Conservation (phyloP, 1,140 invertebrate genomes). For the Meteorus sp. region DNA sequence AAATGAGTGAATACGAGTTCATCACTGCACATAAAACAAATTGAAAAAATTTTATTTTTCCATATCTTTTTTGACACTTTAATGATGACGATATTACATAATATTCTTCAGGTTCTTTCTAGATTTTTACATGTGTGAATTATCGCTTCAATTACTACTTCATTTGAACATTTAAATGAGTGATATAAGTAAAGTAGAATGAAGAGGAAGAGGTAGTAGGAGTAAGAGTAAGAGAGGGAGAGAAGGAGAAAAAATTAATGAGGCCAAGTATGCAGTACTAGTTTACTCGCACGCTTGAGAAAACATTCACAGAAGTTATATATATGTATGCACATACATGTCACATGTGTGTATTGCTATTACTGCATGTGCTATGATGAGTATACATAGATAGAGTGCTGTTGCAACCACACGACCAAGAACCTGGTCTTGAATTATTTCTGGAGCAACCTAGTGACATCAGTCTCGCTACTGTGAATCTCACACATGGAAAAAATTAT, state of each 20-base stretch:
- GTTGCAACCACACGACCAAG: constrained; percentile 4
- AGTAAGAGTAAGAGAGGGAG: too few relatives aligned
- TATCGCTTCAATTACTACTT: too few relatives aligned
- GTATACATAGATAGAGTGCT: background rate
- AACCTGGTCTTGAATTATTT: constrained; percentile 19
- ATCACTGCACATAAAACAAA: background rate
- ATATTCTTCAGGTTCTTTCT: too few relatives aligned
- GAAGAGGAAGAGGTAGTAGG: background rate
- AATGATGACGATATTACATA: too few relatives aligned
- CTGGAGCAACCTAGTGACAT: constrained; percentile 8
- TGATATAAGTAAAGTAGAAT: too few relatives aligned
- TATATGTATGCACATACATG: background rate
- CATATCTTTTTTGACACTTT: background rate
- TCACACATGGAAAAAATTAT: background rate
- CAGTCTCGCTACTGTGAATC: background rate
- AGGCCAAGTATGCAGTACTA: constrained; percentile 3
- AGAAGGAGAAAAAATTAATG: background rate
- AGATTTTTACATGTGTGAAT: too few relatives aligned
- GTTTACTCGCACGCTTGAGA: constrained; percentile 5
- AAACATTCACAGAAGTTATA: background rate
- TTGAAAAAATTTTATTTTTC: constrained; percentile 2
- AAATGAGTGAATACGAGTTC: background rate
- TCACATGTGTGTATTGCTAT: background rate
- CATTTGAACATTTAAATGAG: too few relatives aligned
- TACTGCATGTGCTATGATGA: background rate